A percentile compares a stretch with the other conserved stretches of the same genome.
phyloP scores from a whole-genome alignment of 2,888 invertebrate genomes.

The Zaprionus lineosus region DNA sequence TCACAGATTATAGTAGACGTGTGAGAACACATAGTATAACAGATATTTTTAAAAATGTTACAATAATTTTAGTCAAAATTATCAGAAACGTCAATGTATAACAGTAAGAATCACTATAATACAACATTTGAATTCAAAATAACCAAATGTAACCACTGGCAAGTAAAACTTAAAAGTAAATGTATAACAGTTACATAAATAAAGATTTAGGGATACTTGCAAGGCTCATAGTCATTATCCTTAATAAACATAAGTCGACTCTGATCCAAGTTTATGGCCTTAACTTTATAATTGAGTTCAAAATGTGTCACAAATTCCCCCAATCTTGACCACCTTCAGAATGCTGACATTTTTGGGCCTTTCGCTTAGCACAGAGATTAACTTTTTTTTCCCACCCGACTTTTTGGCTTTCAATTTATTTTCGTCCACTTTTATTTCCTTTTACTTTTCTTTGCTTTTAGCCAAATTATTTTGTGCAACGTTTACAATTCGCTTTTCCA shows the following conservation, averaged over 20 bases:
- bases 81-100: no score
- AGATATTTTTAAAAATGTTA: no score
- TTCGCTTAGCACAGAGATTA: slow-evolving; percentile 15
- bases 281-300: slow-evolving; percentile 30
- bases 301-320: slow-evolving; percentile 14
- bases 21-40: no score
- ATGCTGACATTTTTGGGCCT: slow-evolving; percentile 14
- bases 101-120: no score
- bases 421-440: not conserved
- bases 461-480: slow-evolving; percentile 32
- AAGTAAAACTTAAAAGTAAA: no score
- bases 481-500: slow-evolving; percentile 9
- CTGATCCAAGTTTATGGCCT: slow-evolving; percentile 9
- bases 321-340: slow-evolving; percentile 13
- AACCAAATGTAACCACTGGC: no score
- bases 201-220: no score
- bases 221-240: no score
- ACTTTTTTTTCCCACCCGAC: not conserved
- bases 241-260: not conserved
- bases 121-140: no score
- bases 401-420: not conserved
- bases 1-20: no score
- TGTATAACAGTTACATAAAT: no score
- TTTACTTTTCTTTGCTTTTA: slow-evolving; percentile 20
- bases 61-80: no score